Evolutionary conservation across 2,888 invertebrate genomes (phyloP).

Genomic region (Allacma fusca): DNA sequence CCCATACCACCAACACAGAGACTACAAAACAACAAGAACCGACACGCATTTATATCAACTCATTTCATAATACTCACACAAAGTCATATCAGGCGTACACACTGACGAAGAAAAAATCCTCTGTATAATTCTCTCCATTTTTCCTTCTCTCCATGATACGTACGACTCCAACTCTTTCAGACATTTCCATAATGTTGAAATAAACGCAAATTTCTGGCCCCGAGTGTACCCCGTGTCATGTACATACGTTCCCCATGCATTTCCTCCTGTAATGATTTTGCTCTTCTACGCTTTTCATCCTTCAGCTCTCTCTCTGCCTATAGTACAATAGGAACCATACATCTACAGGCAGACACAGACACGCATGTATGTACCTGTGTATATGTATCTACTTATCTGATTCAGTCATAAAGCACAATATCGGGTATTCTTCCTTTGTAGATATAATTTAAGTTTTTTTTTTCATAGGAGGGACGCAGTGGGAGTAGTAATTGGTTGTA

Average conservation of each 20-base stretch:
- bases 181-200: background rate
- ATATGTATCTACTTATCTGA: too few relatives aligned
- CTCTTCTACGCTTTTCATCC: too few relatives aligned
- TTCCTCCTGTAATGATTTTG: background rate
- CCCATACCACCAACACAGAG: background rate
- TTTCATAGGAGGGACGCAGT: too few relatives aligned
- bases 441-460: too few relatives aligned
- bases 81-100: background rate
- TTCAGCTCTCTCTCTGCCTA: too few relatives aligned
- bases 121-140: conserved; percentile 23
- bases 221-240: background rate
- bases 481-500: background rate
- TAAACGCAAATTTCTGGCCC: too few relatives aligned
- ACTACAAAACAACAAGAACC: conserved; percentile 15
- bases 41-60: conserved; percentile 38
- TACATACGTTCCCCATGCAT: background rate
- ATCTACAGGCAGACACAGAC: too few relatives aligned
- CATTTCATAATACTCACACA: conserved; percentile 31
- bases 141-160: conserved; percentile 2
- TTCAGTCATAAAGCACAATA: too few relatives aligned
- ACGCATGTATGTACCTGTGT: too few relatives aligned
- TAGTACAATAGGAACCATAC: too few relatives aligned
- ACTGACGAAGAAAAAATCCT: conserved; percentile 28
- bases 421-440: too few relatives aligned
- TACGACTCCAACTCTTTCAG: background rate